These are phyloP conservation scores for Schmidtea mediterranea DNA, from an alignment of 1,140 invertebrate genomes.

Conservation along the genomic window DNA sequence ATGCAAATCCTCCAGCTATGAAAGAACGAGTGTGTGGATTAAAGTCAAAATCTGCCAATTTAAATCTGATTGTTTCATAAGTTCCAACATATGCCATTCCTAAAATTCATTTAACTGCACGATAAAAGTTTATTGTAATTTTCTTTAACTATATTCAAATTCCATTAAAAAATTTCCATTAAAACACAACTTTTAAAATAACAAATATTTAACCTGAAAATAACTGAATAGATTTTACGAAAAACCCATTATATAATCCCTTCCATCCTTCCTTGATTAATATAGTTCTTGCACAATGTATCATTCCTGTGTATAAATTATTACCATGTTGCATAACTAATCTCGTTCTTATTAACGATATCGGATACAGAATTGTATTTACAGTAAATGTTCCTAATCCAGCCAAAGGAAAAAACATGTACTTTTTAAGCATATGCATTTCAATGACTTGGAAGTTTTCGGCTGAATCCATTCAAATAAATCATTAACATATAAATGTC, in stretches of 20 bases:
- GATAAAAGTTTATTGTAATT: too few relatives aligned
- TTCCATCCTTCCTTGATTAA: conserved; percentile 48
- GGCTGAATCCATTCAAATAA: too few relatives aligned
- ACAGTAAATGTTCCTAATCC: conserved; percentile 56
- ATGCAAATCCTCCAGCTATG: conserved; percentile 56
- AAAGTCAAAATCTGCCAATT: too few relatives aligned
- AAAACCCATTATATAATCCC: conserved; percentile 65
- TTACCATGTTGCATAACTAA: conserved; percentile 35
- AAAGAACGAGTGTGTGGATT: conserved; percentile 31
- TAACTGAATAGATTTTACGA: conserved; percentile 56
- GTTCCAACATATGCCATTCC: too few relatives aligned
- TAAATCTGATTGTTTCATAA: too few relatives aligned
- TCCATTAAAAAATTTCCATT: too few relatives aligned
- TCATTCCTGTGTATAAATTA: conserved; percentile 43
- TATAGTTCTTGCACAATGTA: conserved; percentile 67
- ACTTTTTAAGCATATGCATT: conserved; percentile 88
- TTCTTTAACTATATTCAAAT: too few relatives aligned
- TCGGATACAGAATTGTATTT: conserved; percentile 59
- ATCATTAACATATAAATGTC: too few relatives aligned
- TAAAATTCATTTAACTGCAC: too few relatives aligned
- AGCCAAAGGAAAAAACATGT: conserved; percentile 59
- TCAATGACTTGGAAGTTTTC: conserved; percentile 35
- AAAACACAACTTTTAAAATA: too few relatives aligned
- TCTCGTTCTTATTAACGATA: conserved; percentile 71
- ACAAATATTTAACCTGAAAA: conserved; percentile 25